These are phyloP conservation scores for Sminthurides bifidus DNA, from an alignment of 1,140 invertebrate genomes.

Conservation along the genomic window DNA sequence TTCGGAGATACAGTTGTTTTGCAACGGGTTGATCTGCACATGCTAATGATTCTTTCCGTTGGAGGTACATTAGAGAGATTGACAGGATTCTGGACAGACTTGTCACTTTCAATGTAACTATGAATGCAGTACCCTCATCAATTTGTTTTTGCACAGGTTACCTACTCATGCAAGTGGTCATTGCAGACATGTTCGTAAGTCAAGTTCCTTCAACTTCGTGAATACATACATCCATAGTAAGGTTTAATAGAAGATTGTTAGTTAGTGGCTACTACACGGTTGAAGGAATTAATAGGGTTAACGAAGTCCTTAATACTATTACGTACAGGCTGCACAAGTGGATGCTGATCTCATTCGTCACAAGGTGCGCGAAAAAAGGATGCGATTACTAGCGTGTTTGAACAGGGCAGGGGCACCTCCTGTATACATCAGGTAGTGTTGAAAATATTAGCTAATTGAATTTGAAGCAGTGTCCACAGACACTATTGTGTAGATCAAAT, in stretches of 20 bases:
- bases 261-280: neutral
- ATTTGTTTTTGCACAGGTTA: too few relatives aligned
- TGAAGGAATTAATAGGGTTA: neutral
- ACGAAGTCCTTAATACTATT: neutral
- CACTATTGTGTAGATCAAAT: too few relatives aligned
- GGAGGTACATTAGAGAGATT: neutral
- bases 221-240: neutral
- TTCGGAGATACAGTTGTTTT: neutral
- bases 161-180: neutral
- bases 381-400: neutral
- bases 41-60: neutral
- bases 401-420: neutral
- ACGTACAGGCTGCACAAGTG: conserved; percentile 12
- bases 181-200: neutral
- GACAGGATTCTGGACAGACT: too few relatives aligned
- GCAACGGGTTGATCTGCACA: neutral
- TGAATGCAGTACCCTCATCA: too few relatives aligned
- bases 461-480: too few relatives aligned
- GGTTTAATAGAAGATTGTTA: neutral
- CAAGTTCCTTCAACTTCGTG: neutral
- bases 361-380: conserved; percentile 2
- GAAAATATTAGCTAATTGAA: neutral
- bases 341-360: conserved; percentile 8
- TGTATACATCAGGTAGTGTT: neutral
- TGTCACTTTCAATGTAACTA: too few relatives aligned